Evolutionary conservation across 2,113 vertebrate species (phyloP), one percentile per base, ranked within the genome.

Genomic region (Chunga burmeisteri): DNA sequence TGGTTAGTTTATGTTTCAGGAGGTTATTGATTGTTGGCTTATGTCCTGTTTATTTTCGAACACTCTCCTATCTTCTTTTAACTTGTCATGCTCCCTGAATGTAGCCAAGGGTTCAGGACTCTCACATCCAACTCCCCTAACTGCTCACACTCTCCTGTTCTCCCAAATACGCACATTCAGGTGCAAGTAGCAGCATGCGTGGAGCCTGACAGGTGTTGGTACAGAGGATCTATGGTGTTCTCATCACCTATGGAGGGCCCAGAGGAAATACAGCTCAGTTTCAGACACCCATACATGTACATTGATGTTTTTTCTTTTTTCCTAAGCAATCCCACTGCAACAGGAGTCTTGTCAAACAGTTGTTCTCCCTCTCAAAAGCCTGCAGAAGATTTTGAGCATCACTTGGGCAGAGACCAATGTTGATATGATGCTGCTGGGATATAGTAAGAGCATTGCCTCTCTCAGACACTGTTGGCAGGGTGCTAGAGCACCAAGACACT

Each of bases 1-100:
- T 21, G 2, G 25, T 5, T 96, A n/a, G 9, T 71, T 94, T 82
- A 27, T 26, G 21, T 82, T 94, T 90, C 59, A 92, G 70, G 36
- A 12, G 30, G 21, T 61, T 94, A 94, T 92, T 86, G 92, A 97
- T 95, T 77, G 66, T 44, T 96, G 88, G 74, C n/a, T 85, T 10
- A 7, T 7, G 56, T 34, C 5, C 36, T 63, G 32, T 61, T 86
- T 73, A 38, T 91, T 93, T 94, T 91, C 81, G 91, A 91, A 91
- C 26, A 74, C 36, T 74, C 14, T 63, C 23, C 44, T 89, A 77
- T 70, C 55, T 86, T 66, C 80, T 84, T 89, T 79, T 36, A 66
- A 55, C 13, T 71, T 84, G 61, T 77, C 0, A 0, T 32, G 13
- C 19, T 88, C 71, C n/a, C 63, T 11, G 26, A 78, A 18, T 16